Evolutionary conservation across 2,888 invertebrate species (phyloP).

Genomic region (Agonopterix subpropinquella): DNA sequence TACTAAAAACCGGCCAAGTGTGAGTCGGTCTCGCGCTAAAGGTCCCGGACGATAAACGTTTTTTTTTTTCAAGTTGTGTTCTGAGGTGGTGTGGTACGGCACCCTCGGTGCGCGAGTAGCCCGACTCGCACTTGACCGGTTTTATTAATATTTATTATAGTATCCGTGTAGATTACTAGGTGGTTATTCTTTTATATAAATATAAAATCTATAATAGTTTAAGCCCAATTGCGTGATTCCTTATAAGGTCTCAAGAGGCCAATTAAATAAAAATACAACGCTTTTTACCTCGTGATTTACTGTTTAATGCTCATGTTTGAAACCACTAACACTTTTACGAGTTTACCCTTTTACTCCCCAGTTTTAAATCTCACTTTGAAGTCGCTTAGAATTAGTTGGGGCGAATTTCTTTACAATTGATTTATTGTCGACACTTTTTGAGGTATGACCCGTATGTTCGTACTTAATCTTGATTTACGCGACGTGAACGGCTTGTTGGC

Average conservation of each 20-base stretch:
- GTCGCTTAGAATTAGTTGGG: constrained; percentile 52
- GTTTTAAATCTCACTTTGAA: constrained; percentile 54
- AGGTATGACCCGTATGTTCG: constrained; percentile 54
- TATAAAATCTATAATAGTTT: too few relatives aligned
- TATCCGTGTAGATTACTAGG: too few relatives aligned
- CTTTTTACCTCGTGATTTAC: constrained; percentile 11
- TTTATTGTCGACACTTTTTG: constrained; percentile 61
- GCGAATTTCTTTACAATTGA: constrained; percentile 65
- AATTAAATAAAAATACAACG: constrained; percentile 15
- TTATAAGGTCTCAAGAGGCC: constrained; percentile 12
- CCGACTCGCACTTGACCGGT: too few relatives aligned
- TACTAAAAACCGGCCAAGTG: too few relatives aligned
- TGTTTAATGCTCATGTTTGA: constrained; percentile 13
- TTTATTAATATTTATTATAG: too few relatives aligned
- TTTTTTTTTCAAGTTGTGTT: too few relatives aligned
- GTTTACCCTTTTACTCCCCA: constrained; percentile 29
- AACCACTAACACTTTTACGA: constrained; percentile 8
- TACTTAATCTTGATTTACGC: constrained; percentile 68
- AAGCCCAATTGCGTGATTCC: not conserved
- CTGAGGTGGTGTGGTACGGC: too few relatives aligned
- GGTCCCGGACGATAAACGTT: too few relatives aligned
- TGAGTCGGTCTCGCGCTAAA: too few relatives aligned
- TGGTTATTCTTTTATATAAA: too few relatives aligned
- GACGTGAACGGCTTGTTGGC: constrained; percentile 50
- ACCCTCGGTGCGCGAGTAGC: too few relatives aligned